Percentiles rank a stretch among this genome's conserved stretches.
Evolutionary conservation across 2,888 invertebrate genomes (phyloP).

Genomic region (Agriopis leucophaearia): DNA sequence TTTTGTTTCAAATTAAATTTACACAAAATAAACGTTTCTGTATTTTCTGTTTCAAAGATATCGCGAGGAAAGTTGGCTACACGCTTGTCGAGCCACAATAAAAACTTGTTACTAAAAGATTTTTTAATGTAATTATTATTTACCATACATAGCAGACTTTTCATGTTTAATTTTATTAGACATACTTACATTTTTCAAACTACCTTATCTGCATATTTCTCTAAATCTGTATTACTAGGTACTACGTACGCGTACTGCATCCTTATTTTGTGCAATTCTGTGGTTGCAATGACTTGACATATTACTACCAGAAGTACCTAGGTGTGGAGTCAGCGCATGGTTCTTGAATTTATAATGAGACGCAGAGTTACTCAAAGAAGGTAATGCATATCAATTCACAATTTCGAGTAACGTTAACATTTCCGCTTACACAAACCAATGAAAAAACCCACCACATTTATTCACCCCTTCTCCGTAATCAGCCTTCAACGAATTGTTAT

Average conservation of each 20-base stretch:
- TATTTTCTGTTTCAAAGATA: no score
- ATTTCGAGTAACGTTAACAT: constrained; percentile 12
- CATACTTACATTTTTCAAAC: no score
- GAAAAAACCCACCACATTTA: constrained; percentile 29
- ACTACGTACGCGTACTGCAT: no score
- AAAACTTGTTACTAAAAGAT: no score
- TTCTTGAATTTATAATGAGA: constrained; percentile 5
- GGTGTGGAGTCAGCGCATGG: background rate
- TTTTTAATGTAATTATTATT: no score
- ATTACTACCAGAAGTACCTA: background rate
- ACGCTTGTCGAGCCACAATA: no score
- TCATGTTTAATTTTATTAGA: no score
- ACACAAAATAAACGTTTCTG: no score
- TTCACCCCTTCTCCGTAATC: constrained; percentile 41
- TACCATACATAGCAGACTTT: no score
- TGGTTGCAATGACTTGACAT: background rate
- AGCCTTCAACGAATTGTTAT: constrained; percentile 26
- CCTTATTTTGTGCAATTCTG: background rate
- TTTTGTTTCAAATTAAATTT: no score
- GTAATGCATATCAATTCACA: constrained; percentile 11
- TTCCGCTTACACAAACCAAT: constrained; percentile 23
- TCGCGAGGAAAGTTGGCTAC: no score
- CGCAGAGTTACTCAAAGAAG: background rate
- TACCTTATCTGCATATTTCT: no score
- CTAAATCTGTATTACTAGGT: background rate